These are phyloP conservation scores for Temnothorax unifasciatus DNA, from an alignment of 2,888 invertebrate species.

Conservation along the genomic window DNA sequence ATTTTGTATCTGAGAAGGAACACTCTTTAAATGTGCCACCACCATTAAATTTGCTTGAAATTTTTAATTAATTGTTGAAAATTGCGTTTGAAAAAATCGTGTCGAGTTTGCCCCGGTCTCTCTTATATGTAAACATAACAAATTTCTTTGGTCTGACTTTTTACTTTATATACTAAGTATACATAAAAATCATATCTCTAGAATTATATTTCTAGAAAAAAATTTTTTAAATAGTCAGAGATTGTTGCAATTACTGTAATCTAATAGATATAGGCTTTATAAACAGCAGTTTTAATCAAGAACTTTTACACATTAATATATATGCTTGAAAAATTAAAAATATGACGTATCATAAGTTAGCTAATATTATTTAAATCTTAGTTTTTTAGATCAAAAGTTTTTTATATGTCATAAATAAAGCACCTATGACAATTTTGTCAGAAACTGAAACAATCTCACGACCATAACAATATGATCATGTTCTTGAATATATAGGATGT, in stretches of 20 bases:
- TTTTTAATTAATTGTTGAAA: too few relatives aligned
- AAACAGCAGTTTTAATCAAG: neutral
- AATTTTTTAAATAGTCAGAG: constrained; percentile 65
- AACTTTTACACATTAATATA: neutral
- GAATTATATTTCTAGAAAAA: constrained; percentile 15
- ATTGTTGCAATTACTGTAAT: constrained; percentile 65
- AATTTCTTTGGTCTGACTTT: constrained; percentile 84
- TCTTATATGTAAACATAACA: constrained; percentile 39
- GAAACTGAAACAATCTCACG: constrained; percentile 71
- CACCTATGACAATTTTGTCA: constrained; percentile 48
- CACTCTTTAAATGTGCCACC: too few relatives aligned
- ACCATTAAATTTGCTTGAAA: too few relatives aligned
- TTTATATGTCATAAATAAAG: constrained; percentile 8
- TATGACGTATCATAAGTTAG: neutral
- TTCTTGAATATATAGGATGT: constrained; percentile 48
- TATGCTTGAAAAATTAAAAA: neutral
- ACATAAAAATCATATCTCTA: constrained; percentile 66
- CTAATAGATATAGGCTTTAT: constrained; percentile 22
- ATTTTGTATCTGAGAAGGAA: too few relatives aligned
- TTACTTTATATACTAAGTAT: constrained; percentile 70
- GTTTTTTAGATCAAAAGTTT: neutral
- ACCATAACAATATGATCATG: constrained; percentile 52
- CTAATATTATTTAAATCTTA: neutral
- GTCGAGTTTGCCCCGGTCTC: too few relatives aligned
- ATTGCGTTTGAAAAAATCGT: too few relatives aligned